Conservation (phyloP, 1,140 invertebrate genomes). For the Heliconius himera region DNA sequence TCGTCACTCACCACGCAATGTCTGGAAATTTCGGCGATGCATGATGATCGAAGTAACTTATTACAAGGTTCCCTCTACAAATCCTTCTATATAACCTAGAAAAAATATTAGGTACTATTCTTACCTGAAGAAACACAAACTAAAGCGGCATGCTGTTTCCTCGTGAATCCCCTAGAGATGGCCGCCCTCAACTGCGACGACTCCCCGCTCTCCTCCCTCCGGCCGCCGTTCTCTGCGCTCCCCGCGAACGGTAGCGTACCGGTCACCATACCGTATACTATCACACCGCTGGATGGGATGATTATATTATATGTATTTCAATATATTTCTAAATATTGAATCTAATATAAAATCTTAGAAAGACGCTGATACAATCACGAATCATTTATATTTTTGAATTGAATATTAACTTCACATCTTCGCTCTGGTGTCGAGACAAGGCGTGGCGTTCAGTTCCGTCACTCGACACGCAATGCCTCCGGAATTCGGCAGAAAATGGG, state of each 20-base stretch:
- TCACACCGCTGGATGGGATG: slow-evolving; percentile 82
- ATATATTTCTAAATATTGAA: too few species aligned
- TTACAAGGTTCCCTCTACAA: too few species aligned
- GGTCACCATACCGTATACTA: slow-evolving; percentile 86
- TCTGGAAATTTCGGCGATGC: neutral
- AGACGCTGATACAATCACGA: too few species aligned
- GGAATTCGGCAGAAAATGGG: too few species aligned
- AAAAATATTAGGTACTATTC: too few species aligned
- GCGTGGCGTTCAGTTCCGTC: too few species aligned
- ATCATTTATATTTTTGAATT: too few species aligned
- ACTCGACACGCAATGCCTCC: too few species aligned
- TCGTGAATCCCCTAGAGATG: slow-evolving; percentile 84
- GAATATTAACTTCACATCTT: too few species aligned
- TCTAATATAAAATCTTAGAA: too few species aligned
- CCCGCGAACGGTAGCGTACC: slow-evolving; percentile 85
- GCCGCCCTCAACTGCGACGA: slow-evolving; percentile 83
- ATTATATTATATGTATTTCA: neutral
- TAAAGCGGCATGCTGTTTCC: slow-evolving; percentile 74
- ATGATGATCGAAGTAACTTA: too few species aligned
- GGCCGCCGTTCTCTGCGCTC: slow-evolving; percentile 35
- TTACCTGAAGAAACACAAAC: slow-evolving; percentile 62
- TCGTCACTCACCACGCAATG: neutral
- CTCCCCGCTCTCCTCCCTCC: slow-evolving; percentile 63
- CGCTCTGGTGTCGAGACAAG: too few species aligned
- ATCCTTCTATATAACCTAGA: neutral